Evolutionary conservation across 2,797 vertebrate genomes (phyloP), one percentile per base, ranked within the genome.

Genomic region (Leptoclinus maculatus): DNA sequence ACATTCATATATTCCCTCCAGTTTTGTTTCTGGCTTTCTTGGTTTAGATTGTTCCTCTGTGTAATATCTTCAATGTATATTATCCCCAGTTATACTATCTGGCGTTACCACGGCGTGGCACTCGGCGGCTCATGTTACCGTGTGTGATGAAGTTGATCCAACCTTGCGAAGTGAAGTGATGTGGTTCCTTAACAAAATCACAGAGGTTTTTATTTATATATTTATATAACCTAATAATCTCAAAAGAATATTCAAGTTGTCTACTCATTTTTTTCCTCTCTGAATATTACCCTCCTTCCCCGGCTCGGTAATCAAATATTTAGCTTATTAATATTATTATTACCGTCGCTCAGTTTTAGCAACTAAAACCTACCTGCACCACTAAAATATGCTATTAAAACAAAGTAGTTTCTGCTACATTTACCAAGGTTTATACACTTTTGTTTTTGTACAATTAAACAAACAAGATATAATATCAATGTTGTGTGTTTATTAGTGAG

Each of bases 21-120:
- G 6, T 19, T 72, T 79, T 76, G 14, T 21, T 39, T 65, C 63
- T 64, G 7, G 45, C 25, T 80, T 29, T 17, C 10, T 67, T 4
- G 27, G 25, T 38, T 67, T 41, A 4, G 1, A 43, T 34, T 5
- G 57, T 19, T 32, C 41, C 36, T 51, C 7, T 16, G 4, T 54
- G 36, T 45, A 16, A 70, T 56, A 43, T 21, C 21, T 62, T 51
- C 6, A 21, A 27, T 49, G 19, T 27, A 14, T 36, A 47, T n/a
- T 32, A 23, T 51, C 32, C 19, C 3, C 2, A 39, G 23, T 75
- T 66, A 17, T 7, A 75, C 59, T 12, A 5, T 10, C 41, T 43
- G 14, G 5, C 16, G 41, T 16, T 4, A 43, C 41, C 47, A 49
- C 21, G 47, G 19, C 7, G 23, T 23, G 47, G 21, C 47, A 11